A percentile compares a stretch with the other conserved stretches of the same genome.
Evolutionary conservation across 2,888 invertebrate genomes (phyloP).

Genomic region (Tinea trinotella): DNA sequence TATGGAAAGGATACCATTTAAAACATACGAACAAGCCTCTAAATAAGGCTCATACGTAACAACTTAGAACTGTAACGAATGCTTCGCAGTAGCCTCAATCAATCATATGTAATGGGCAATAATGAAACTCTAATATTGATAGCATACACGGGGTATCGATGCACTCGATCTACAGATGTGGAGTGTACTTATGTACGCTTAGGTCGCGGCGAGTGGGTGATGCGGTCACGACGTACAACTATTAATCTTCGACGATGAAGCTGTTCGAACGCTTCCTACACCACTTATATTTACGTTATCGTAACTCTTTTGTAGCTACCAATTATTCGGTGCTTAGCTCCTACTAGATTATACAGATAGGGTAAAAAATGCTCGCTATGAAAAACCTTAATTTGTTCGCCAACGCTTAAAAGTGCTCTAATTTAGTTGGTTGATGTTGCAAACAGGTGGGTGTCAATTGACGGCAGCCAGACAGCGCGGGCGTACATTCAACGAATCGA

Average conservation of each 20-base stretch:
- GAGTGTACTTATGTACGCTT: background rate
- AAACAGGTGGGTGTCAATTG: constrained; percentile 12
- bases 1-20: background rate
- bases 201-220: constrained; percentile 8
- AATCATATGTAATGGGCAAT: constrained; percentile 34
- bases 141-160: constrained; percentile 28
- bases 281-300: constrained; percentile 15
- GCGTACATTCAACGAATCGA: background rate
- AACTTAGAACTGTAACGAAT: constrained; percentile 8
- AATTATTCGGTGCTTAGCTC: background rate
- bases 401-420: constrained; percentile 6
- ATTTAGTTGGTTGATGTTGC: constrained; percentile 5
- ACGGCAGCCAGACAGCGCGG: constrained; percentile 11
- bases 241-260: constrained; percentile 58
- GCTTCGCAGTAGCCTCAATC: constrained; percentile 27
- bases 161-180: constrained; percentile 23
- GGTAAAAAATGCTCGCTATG: background rate
- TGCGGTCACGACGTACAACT: constrained; percentile 29
- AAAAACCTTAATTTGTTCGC: background rate
- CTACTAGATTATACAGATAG: background rate
- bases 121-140: constrained; percentile 36
- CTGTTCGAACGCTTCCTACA: constrained; percentile 37
- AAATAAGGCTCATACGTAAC: constrained; percentile 5
- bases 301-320: constrained; percentile 11
- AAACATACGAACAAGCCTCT: constrained; percentile 3